Evolutionary conservation across 2,888 invertebrate species (phyloP), one percentile per base, ranked within the genome.

Genomic region (Apotomis capreana): DNA sequence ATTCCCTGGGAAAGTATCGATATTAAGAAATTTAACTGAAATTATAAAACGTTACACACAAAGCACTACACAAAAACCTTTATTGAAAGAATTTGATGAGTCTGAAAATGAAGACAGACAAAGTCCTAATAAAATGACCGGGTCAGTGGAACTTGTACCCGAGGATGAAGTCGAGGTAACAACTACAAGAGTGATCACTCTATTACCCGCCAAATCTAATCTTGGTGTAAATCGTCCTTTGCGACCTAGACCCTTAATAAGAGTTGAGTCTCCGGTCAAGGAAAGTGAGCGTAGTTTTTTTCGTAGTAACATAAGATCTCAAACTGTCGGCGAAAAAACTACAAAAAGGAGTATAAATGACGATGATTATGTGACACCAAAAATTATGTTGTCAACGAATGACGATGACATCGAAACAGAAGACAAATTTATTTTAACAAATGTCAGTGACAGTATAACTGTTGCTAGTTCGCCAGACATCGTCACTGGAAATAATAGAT

Each of bases 191-290:
- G 85, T 93, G 12, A 90, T 94, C 15, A 97, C 97, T 0, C 86
- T 97, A 57, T 89, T 96, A 70, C 97, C 97, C 0, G 96, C 95
- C 0, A 96, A 96, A 81, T 97, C 97, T 1, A 97, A 97, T 86
- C 95, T 96, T 0, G 97, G 96, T 0, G 94, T 97, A 5, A 95
- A 95, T 71, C 91, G 96, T 75, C 96, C 96, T 0, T 89, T 96
- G 59, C 89, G 96, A 78, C 96, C 96, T 1, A 89, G 95, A 55
- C 95, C 95, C 0, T 94, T 91, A 79, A 82, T 88, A 58, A 88
- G 87, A 82, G 84, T 86, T 60, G 88, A 92, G 36, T 85, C 86
- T 80, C 83, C 86, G 65, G 73, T 75, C 40, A 87, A 87, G 78
- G 91, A 92, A 79, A 88, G 78, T 74, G 75, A 84, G 68, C 85